phyloP scores from a whole-genome alignment of 2,888 invertebrate species.

The Maniola hyperantus region DNA sequence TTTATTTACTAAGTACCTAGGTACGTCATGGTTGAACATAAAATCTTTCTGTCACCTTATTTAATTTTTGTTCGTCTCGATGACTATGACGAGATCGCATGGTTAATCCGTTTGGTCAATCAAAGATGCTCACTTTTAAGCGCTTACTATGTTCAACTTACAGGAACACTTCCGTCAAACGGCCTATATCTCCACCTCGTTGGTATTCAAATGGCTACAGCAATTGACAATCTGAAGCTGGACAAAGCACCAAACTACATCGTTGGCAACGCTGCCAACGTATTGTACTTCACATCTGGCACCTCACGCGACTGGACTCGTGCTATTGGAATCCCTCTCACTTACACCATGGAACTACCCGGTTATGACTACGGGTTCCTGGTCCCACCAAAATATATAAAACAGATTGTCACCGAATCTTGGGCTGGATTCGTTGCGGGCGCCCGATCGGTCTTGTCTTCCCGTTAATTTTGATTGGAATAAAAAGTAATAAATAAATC shows the following conservation, averaged over 20 bases:
- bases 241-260: conserved; percentile 69
- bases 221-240: conserved; percentile 70
- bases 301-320: conserved; percentile 87
- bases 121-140: not conserved
- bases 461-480: not conserved
- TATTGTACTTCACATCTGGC: conserved; percentile 84
- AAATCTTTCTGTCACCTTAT: too few species aligned
- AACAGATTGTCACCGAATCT: conserved; percentile 83
- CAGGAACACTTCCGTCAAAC: conserved; percentile 78
- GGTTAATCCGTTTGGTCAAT: too few species aligned
- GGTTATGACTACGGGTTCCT: conserved; percentile 82
- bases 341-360: conserved; percentile 81
- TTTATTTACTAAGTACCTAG: too few species aligned
- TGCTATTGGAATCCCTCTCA: conserved; percentile 80
- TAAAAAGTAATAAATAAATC: not conserved
- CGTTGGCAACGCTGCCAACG: conserved; percentile 81
- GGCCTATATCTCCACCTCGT: conserved; percentile 69
- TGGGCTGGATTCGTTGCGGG: conserved; percentile 82
- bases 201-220: conserved; percentile 67
- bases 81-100: too few species aligned
- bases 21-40: too few species aligned
- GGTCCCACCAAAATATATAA: conserved; percentile 79
- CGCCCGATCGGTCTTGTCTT: conserved; percentile 54
- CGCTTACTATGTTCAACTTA: conserved; percentile 3
- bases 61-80: too few species aligned